Evolutionary conservation across 2,888 invertebrate species (phyloP), one percentile per base, ranked within the genome.

Genomic region (Phortica magna): DNA sequence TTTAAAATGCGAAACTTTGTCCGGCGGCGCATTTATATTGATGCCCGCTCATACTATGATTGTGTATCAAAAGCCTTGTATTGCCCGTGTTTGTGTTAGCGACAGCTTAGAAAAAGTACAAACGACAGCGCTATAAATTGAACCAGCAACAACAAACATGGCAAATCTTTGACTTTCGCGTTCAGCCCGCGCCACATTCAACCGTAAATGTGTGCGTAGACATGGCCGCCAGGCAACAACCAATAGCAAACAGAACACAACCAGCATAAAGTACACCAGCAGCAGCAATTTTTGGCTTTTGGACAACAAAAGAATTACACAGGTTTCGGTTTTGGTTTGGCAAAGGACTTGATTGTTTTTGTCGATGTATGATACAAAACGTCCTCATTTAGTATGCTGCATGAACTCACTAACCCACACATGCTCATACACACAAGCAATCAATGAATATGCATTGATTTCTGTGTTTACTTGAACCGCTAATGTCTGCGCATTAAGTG

Each of bases 21-120:
- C 48, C 48, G 48, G 48, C 48, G 48, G 48, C 48, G 48, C 48
- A 14, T 48, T 48, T 48, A 14, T 48, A 48, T 48, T 14, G 48
- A 12, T 48, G 48, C 48, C 48, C 48, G 48, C 31, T 1, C 31
- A 31, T 1, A 31, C 31, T 31, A 4, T 4, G 31, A 31, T 31
- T 31, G 31, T 31, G 5, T 31, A 31, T 31, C 31, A 53, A 53
- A 14, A 6, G 53, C 53, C 10, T 59, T n/a, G 59, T 3, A 9
- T 59, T 19, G 59, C 59, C 59, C 39, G 48, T 19, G 31, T n/a
- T 48, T 70, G 48, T 48, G 53, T 70, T 31, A 31, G 19, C 19
- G 70, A 70, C 48, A 70, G 48, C 17, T 39, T 67, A 10, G 41
- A 59, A 9, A n/a, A 19, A n/a, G 17, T 59, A 10, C 31, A 31